Conservation (phyloP, 1,140 invertebrate genomes). For the Hydropsyche tenuis region DNA sequence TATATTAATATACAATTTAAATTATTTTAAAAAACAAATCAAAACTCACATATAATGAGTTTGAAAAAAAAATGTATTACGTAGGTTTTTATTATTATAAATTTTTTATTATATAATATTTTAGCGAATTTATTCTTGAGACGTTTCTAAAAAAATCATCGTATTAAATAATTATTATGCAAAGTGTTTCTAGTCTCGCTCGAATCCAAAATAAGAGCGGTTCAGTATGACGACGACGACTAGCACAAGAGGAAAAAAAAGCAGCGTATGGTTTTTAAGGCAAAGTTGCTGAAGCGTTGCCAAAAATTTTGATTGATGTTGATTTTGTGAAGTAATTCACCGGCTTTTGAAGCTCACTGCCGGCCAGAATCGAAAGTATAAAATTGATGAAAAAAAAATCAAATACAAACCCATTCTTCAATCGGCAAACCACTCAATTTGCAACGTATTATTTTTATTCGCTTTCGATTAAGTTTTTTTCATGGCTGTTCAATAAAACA, state of each 20-base stretch:
- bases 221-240: background rate
- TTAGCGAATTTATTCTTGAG: no score
- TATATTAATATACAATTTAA: background rate
- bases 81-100: no score
- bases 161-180: background rate
- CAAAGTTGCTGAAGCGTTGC: constrained; percentile 25
- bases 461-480: no score
- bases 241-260: background rate
- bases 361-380: background rate
- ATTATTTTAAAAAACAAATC: background rate
- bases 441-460: no score
- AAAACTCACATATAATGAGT: background rate
- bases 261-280: constrained; percentile 6
- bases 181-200: background rate
- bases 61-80: no score
- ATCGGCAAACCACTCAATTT: no score
- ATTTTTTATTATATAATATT: no score
- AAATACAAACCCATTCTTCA: no score
- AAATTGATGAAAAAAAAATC: no score
- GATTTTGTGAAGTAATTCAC: constrained; percentile 21
- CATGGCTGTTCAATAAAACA: no score
- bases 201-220: background rate
- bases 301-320: constrained; percentile 26
- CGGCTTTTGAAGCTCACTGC: constrained; percentile 19
- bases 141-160: background rate